Conservation (phyloP, 2,113 vertebrate genomes). For the Limanda limanda region DNA sequence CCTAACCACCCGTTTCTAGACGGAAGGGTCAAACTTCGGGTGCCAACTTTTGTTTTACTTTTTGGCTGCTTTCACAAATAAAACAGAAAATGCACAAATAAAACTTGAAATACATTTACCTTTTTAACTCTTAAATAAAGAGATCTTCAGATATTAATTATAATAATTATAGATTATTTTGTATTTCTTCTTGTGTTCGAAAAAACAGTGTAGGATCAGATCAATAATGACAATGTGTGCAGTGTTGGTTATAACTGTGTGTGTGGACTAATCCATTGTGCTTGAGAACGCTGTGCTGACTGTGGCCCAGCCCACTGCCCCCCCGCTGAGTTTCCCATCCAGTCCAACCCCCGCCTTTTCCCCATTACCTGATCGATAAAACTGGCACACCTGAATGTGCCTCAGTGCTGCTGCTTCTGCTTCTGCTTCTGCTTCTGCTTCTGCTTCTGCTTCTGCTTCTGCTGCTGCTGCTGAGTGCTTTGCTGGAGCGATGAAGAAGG, state of each 20-base stretch:
- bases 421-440: slow-evolving; percentile 8
- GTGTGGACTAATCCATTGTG: slow-evolving; percentile 42
- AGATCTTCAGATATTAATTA: not conserved
- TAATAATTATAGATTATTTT: not conserved
- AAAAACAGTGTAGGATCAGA: not conserved
- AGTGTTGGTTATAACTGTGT: not conserved
- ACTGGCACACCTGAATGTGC: slow-evolving; percentile 57
- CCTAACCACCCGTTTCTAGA: not conserved
- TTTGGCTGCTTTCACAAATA: not conserved
- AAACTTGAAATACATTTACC: too few species aligned
- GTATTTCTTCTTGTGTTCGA: not conserved
- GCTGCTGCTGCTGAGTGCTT: slow-evolving; percentile 28
- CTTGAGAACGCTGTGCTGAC: slow-evolving; percentile 39
- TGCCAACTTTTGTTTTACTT: not conserved
- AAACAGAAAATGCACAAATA: not conserved
- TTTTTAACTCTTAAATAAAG: not conserved
- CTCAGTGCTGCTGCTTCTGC: slow-evolving; percentile 2
- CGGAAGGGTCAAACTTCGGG: not conserved
- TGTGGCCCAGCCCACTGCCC: slow-evolving; percentile 20
- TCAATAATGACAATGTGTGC: not conserved
- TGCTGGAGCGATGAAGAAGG: slow-evolving; percentile 48
- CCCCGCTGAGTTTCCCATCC: slow-evolving; percentile 27
- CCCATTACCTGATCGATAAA: slow-evolving; percentile 65
- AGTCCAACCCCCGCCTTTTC: slow-evolving; percentile 1
- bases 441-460: slow-evolving; percentile 10